Evolutionary conservation across 1,140 invertebrate species (phyloP), one percentile per base, ranked within the genome.

Genomic region (Pseudobourletiella spinata): DNA sequence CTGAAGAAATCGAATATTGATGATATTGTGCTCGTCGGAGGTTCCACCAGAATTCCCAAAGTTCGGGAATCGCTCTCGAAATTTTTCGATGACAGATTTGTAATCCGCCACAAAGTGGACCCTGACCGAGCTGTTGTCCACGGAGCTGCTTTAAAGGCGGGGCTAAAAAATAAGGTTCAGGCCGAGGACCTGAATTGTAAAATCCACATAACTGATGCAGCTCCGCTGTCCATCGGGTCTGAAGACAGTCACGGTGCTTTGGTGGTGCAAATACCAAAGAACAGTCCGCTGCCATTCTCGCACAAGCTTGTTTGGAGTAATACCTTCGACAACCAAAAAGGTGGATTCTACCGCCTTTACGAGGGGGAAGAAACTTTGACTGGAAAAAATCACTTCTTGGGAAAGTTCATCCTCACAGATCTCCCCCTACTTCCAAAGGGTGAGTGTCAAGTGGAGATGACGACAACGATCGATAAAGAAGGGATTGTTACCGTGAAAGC

Each of bases 161-260:
- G 75, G 80, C 64, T 83, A 83, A 68, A 82, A 81, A 20, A 83
- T 81, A 69, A 78, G 83, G 57, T 80, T 81, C 71, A 80, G 80
- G 63, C 71, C 83, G 2, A 72, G 82, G n/a, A n/a, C n/a, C 3
- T 26, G 39, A 76, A 79, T 56, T 79, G 82, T 1, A 80, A 82
- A 68, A 81, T 84, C 42, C 70, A 83, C 48, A n/a, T 39, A n/a
- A 11, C 32, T 39, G 83, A 83, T 72, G 82, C 84, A 1, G 72
- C 71, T 11, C 74, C 72, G 20, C 26, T 71, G 11, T 73, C 71
- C 2, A 70, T 85, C n/a, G 84, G 83, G 39, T 83, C 84, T 25
- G 83, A 85, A 71, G 84, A 82, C 1, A 80, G 81, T 8, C 82
- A 82, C 2, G 83, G 83, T 3, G 80, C 84, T 8, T 74, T 77